A percentile compares a stretch with the other conserved stretches of the same genome.
Conservation (phyloP, 1,140 invertebrate genomes). For the Heliothis virescens region DNA sequence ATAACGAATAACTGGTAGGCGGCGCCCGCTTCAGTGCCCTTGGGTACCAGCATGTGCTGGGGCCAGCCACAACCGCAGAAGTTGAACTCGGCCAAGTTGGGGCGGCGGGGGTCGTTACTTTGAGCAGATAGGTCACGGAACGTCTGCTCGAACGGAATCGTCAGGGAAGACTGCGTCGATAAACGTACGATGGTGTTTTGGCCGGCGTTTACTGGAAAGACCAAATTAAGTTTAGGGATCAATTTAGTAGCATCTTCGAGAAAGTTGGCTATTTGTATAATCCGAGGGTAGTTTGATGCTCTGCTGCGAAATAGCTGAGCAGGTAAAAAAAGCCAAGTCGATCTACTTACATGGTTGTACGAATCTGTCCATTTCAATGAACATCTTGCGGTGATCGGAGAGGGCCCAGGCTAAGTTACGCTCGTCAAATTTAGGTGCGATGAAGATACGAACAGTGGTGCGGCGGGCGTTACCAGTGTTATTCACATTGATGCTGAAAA, state of each 20-base stretch:
- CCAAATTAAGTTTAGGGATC: neutral
- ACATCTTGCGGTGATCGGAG: conserved; percentile 89
- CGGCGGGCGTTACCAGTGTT: conserved; percentile 84
- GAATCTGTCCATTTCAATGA: conserved; percentile 94
- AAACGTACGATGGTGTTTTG: conserved; percentile 88
- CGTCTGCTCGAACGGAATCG: conserved; percentile 91
- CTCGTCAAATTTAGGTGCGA: conserved; percentile 91
- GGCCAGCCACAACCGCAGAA: conserved; percentile 96
- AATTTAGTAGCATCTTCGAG: too few relatives aligned
- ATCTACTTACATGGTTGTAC: conserved; percentile 85
- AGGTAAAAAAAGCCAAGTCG: neutral
- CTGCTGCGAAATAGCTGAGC: neutral
- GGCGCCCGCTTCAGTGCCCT: conserved; percentile 90
- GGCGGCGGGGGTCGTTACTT: conserved; percentile 78
- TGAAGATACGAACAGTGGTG: conserved; percentile 92
- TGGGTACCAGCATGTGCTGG: conserved; percentile 93
- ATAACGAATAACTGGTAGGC: conserved; percentile 92
- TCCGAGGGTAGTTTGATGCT: too few relatives aligned
- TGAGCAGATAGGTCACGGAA: conserved; percentile 89
- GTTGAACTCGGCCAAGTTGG: conserved; percentile 87
- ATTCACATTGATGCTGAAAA: conserved; percentile 87
- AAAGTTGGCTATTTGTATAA: too few relatives aligned
- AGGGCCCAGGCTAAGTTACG: conserved; percentile 89
- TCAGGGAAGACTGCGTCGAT: conserved; percentile 90
- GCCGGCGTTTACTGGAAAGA: conserved; percentile 88